Conservation (phyloP, 2,797 vertebrate genomes). For the Brachymystax lenok region DNA sequence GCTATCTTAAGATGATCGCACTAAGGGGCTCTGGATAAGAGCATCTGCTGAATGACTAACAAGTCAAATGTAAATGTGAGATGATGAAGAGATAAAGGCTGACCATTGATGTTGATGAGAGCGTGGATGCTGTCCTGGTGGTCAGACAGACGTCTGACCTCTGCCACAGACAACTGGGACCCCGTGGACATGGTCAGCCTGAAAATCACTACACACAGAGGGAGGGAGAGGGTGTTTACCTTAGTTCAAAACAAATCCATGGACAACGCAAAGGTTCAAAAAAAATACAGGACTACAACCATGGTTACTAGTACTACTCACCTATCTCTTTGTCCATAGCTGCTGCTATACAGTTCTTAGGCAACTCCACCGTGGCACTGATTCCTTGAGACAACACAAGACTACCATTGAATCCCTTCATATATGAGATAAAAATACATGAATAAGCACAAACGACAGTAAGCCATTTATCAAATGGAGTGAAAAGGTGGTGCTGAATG, state of each 20-base stretch:
- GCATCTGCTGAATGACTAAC: background rate
- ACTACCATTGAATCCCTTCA: background rate
- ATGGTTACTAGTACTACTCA: conserved; percentile 61
- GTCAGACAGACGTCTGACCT: conserved; percentile 80
- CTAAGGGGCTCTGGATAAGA: background rate
- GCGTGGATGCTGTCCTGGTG: conserved; percentile 93
- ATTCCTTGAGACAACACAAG: conserved; percentile 78
- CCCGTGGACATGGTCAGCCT: conserved; percentile 72
- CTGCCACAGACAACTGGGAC: conserved; percentile 15
- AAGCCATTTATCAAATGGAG: conserved; percentile 85
- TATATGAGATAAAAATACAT: conserved; percentile 44
- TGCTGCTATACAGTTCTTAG: conserved; percentile 88
- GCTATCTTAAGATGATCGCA: too few relatives aligned
- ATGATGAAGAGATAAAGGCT: conserved; percentile 37
- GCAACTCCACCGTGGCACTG: conserved; percentile 85
- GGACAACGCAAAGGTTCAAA: background rate
- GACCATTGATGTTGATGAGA: conserved; percentile 85
- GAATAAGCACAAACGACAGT: conserved; percentile 46
- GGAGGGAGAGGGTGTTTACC: background rate
- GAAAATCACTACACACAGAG: conserved; percentile 83
- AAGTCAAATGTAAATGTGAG: background rate
- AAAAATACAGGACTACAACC: background rate
- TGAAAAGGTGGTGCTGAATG: conserved; percentile 77
- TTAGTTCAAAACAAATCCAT: background rate
- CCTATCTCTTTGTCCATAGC: conserved; percentile 90